phyloP scores from a whole-genome alignment of 2,888 invertebrate species.

The Andrena dorsata region DNA sequence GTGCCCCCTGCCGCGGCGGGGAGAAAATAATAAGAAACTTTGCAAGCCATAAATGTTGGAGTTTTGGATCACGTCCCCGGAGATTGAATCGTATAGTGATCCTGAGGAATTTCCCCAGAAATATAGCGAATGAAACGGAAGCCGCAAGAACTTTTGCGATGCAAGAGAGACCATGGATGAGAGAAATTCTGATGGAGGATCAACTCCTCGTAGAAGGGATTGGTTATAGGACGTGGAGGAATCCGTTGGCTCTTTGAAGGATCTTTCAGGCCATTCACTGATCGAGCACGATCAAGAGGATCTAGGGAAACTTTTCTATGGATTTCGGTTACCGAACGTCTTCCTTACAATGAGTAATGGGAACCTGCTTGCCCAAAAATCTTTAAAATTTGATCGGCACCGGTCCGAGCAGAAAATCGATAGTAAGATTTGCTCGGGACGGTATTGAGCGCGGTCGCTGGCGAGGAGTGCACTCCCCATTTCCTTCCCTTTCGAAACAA shows the following conservation, averaged over 20 bases:
- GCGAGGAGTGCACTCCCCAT: conserved; percentile 25
- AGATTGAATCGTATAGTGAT: conserved; percentile 34
- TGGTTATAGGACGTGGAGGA: conserved; percentile 23
- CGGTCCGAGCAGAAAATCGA: neutral
- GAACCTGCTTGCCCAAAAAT: neutral
- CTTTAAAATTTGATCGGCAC: conserved; percentile 2
- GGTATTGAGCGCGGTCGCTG: conserved; percentile 11
- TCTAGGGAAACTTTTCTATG: neutral
- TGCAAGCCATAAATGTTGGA: conserved; percentile 39
- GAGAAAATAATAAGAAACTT: conserved; percentile 51
- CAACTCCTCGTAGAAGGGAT: conserved; percentile 17
- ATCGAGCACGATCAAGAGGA: conserved; percentile 1
- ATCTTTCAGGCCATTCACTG: neutral
- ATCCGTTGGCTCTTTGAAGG: conserved; percentile 22
- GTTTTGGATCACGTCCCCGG: conserved; percentile 28
- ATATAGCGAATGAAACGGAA: conserved; percentile 39
- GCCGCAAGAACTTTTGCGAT: conserved; percentile 32
- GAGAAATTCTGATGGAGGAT: conserved; percentile 43
- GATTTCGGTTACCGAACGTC: conserved; percentile 2
- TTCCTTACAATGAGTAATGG: neutral
- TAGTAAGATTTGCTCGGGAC: neutral
- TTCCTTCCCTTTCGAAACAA: conserved; percentile 36
- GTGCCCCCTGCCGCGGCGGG: neutral
- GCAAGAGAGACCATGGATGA: conserved; percentile 4
- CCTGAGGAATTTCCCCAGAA: conserved; percentile 25